Evolutionary conservation across 1,140 invertebrate genomes (phyloP).

Genomic region (Drosophila arawakana): DNA sequence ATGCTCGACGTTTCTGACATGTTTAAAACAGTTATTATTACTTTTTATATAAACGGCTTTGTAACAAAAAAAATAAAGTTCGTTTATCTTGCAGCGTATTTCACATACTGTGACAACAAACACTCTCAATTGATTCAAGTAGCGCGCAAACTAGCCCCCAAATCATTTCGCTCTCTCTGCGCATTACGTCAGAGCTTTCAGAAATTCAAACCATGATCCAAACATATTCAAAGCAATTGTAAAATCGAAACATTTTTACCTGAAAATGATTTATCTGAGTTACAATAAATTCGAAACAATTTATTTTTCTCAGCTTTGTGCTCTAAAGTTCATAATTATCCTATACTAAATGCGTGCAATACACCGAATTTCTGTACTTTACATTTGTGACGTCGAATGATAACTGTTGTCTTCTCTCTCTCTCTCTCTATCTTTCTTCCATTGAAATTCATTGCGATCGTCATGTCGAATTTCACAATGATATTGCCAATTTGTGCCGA

Average conservation of each 20-base stretch:
- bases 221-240: background rate
- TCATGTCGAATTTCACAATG: background rate
- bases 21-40: slow-evolving; percentile 29
- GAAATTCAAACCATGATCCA: background rate
- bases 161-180: slow-evolving; percentile 23
- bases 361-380: no score
- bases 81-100: slow-evolving; percentile 28
- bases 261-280: background rate
- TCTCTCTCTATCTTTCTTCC: background rate
- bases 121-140: slow-evolving; percentile 17
- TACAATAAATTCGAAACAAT: background rate
- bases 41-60: slow-evolving; percentile 25
- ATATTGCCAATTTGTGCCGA: background rate
- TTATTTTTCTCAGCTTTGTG: background rate
- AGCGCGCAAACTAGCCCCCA: background rate
- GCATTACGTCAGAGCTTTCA: slow-evolving; percentile 16
- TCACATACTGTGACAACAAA: slow-evolving; percentile 38
- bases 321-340: background rate
- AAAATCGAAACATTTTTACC: background rate
- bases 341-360: background rate
- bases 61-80: slow-evolving; percentile 24
- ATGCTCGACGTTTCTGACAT: slow-evolving; percentile 64
- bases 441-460: background rate
- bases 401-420: no score
- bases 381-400: background rate